phyloP scores from a whole-genome alignment of 2,797 vertebrate genomes.

The Thunnus albacares region DNA sequence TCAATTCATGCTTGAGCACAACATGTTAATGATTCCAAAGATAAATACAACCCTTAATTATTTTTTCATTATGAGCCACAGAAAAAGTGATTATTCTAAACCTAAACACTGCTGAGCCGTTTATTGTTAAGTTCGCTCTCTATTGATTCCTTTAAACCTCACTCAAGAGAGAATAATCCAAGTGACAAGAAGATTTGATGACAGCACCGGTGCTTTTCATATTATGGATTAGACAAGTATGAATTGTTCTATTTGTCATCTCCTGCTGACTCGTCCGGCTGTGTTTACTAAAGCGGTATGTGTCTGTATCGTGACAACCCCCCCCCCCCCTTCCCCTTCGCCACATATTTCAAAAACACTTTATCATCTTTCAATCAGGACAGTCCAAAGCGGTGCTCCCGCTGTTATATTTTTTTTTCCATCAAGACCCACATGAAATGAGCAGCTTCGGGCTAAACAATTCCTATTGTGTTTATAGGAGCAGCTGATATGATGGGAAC shows the following conservation, averaged over 20 bases:
- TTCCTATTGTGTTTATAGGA: slow-evolving; percentile 32
- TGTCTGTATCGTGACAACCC: neutral
- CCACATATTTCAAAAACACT: slow-evolving; percentile 42
- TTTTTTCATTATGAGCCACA: slow-evolving; percentile 48
- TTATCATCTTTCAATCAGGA: slow-evolving; percentile 56
- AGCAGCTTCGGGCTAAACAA: slow-evolving; percentile 39
- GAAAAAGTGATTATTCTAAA: slow-evolving; percentile 57
- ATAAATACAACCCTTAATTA: slow-evolving; percentile 53
- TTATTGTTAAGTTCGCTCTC: slow-evolving; percentile 32
- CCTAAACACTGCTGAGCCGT: slow-evolving; percentile 42
- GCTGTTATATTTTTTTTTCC: neutral
- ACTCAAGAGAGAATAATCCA: slow-evolving; percentile 46
- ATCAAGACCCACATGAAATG: slow-evolving; percentile 41
- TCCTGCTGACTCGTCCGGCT: slow-evolving; percentile 3
- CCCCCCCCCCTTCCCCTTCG: neutral
- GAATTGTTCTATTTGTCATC: slow-evolving; percentile 36
- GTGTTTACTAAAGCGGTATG: slow-evolving; percentile 37
- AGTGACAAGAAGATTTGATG: slow-evolving; percentile 34
- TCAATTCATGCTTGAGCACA: slow-evolving; percentile 55
- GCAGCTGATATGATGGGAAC: slow-evolving; percentile 48
- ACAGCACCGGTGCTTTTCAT: slow-evolving; percentile 31
- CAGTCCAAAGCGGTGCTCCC: slow-evolving; percentile 10
- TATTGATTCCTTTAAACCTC: slow-evolving; percentile 56
- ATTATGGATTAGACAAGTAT: slow-evolving; percentile 39
- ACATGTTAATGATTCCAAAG: slow-evolving; percentile 62